Evolutionary conservation across 2,888 invertebrate species (phyloP).

Genomic region (Drosophila multiciliata): DNA sequence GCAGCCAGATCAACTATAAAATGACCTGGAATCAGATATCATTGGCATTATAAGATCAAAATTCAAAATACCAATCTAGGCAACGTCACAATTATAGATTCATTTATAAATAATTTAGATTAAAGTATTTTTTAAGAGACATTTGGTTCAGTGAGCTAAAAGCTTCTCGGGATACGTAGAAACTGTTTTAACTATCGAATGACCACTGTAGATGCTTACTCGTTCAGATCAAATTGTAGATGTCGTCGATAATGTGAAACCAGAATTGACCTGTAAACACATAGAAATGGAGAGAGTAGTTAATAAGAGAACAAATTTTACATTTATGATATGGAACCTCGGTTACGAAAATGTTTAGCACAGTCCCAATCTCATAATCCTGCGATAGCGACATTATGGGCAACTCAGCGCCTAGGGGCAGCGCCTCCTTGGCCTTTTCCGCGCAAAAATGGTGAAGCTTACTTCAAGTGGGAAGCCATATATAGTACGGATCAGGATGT

Average conservation of each 20-base stretch:
- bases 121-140: neutral
- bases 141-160: too few relatives aligned
- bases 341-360: neutral
- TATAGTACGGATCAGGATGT: neutral
- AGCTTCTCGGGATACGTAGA: too few relatives aligned
- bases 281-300: neutral
- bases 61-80: neutral
- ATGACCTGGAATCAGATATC: conserved; percentile 1
- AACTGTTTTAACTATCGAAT: neutral
- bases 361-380: neutral
- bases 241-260: conserved; percentile 22
- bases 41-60: neutral
- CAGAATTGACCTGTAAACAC: conserved; percentile 47
- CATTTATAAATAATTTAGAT: neutral
- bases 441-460: conserved; percentile 13
- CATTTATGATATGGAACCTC: conserved; percentile 6
- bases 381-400: neutral
- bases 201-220: neutral
- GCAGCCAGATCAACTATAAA: neutral
- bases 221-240: neutral
- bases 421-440: conserved; percentile 32
- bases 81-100: too few relatives aligned
- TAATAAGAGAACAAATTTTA: too few relatives aligned
- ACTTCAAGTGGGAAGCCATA: conserved; percentile 22
- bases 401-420: neutral